These are phyloP conservation scores for Poeciliopsis retropinna DNA, from an alignment of 2,113 vertebrate genomes.

Conservation along the genomic window DNA sequence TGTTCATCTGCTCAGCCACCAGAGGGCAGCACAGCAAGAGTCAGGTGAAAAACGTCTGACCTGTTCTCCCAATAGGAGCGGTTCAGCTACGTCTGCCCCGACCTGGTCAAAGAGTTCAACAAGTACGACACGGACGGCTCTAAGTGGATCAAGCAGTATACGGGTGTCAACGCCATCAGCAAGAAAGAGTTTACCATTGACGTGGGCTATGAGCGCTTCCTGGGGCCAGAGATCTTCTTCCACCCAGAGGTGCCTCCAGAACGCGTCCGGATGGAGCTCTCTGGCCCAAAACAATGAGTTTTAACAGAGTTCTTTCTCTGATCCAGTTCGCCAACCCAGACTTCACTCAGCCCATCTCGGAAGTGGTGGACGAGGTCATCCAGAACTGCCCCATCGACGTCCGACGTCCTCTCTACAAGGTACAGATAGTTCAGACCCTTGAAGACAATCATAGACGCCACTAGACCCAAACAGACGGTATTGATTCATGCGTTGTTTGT, in stretches of 20 bases:
- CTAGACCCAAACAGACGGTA: too few species aligned
- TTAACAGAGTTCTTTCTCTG: not conserved
- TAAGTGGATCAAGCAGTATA: constrained; percentile 99
- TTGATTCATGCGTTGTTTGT: not conserved
- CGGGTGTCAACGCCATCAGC: constrained; percentile 92
- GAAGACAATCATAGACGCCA: too few species aligned
- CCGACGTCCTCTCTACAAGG: constrained; percentile 97
- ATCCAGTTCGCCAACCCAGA: constrained; percentile 96
- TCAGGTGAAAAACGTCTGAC: not conserved
- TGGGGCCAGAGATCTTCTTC: constrained; percentile 98
- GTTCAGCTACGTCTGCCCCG: constrained; percentile 97
- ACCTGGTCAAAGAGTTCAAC: constrained; percentile 98
- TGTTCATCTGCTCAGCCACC: constrained; percentile 27
- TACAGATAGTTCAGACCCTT: constrained; percentile 38
- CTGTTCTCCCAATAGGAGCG: constrained; percentile 83
- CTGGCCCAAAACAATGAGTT: not conserved
- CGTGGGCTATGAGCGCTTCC: constrained; percentile 96
- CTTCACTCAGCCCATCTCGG: constrained; percentile 98
- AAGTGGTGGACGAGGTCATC: constrained; percentile 99
- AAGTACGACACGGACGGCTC: constrained; percentile 97
- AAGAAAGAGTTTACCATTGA: constrained; percentile 99
- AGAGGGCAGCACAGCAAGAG: constrained; percentile 23
- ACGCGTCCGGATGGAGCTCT: too few species aligned
- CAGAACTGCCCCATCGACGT: constrained; percentile 99
- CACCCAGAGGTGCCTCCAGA: constrained; percentile 88